A percentile compares a stretch with the other conserved stretches of the same genome.
Conservation (phyloP, 2,797 vertebrate genomes). For the Harpagifer antarcticus region DNA sequence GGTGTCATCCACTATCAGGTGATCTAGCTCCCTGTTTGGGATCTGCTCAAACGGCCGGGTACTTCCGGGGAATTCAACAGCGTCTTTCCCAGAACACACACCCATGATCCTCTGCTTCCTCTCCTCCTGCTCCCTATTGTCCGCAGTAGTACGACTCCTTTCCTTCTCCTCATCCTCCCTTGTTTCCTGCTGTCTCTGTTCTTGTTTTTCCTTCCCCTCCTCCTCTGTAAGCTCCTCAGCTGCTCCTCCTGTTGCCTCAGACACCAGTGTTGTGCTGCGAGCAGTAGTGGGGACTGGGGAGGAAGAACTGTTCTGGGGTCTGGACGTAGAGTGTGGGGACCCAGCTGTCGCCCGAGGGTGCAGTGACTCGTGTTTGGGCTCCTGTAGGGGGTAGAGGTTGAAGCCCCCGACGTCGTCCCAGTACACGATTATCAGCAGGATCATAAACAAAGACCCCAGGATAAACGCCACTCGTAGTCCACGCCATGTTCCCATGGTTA, state of each 20-base stretch:
- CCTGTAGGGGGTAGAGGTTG: conserved; percentile 64
- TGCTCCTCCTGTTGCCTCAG: not conserved
- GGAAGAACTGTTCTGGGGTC: conserved; percentile 3
- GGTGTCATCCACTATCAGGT: conserved; percentile 94
- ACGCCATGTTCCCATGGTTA: conserved; percentile 87
- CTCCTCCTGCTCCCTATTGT: conserved; percentile 48
- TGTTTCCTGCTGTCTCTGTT: conserved; percentile 24
- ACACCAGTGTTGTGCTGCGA: not conserved
- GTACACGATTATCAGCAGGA: conserved; percentile 92
- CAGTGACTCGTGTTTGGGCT: conserved; percentile 32
- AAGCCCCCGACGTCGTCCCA: conserved; percentile 91
- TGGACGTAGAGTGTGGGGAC: not conserved
- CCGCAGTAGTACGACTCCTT: not conserved
- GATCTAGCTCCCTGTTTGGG: conserved; percentile 90
- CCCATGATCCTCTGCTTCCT: conserved; percentile 79
- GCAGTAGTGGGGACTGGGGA: not conserved
- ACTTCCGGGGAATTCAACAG: conserved; percentile 87
- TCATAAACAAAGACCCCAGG: conserved; percentile 89
- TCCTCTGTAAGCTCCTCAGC: conserved; percentile 6
- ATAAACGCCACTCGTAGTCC: conserved; percentile 88
- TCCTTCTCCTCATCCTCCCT: conserved; percentile 23
- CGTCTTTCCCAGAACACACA: conserved; percentile 87
- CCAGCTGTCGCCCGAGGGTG: not conserved
- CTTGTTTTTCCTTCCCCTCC: not conserved
- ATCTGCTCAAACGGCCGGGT: conserved; percentile 91